phyloP scores from a whole-genome alignment of 1,140 invertebrate genomes.

The Drosophila melanica region DNA sequence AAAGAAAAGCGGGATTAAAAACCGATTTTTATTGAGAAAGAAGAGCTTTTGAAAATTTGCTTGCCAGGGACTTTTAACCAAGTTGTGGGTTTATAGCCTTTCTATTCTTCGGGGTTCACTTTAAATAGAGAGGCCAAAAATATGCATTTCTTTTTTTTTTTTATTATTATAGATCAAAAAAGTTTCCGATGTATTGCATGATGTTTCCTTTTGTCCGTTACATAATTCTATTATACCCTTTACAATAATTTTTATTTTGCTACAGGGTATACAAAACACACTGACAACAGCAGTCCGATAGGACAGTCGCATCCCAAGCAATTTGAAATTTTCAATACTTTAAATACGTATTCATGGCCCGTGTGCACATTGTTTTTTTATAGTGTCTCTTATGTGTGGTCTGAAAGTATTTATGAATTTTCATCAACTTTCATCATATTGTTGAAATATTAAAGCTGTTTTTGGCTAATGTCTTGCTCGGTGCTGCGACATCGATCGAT shows the following conservation, averaged over 20 bases:
- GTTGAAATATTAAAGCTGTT: constrained; percentile 22
- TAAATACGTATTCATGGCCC: constrained; percentile 27
- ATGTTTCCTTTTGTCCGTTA: neutral
- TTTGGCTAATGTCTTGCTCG: constrained; percentile 9
- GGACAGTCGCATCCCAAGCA: constrained; percentile 6
- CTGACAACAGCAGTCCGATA: constrained; percentile 2
- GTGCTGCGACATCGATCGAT: constrained; percentile 29
- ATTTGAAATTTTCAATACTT: constrained; percentile 44
- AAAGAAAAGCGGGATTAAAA: neutral
- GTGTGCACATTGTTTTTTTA: constrained; percentile 30
- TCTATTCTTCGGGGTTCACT: too few relatives aligned
- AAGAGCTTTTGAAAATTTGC: neutral
- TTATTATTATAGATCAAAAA: neutral
- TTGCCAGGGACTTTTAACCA: too few relatives aligned
- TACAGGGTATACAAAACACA: constrained; percentile 7
- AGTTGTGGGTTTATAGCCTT: too few relatives aligned
- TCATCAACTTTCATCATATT: constrained; percentile 17
- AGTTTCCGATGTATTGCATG: too few relatives aligned
- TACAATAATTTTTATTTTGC: too few relatives aligned
- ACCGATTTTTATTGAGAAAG: too few relatives aligned
- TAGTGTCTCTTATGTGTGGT: constrained; percentile 39
- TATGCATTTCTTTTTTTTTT: too few relatives aligned
- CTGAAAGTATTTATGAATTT: constrained; percentile 41
- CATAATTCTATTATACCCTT: neutral
- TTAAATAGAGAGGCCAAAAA: too few relatives aligned